Percentiles rank a stretch among this genome's conserved stretches.
phyloP scores from a whole-genome alignment of 2,113 vertebrate genomes.

The Pluvianellus socialis region DNA sequence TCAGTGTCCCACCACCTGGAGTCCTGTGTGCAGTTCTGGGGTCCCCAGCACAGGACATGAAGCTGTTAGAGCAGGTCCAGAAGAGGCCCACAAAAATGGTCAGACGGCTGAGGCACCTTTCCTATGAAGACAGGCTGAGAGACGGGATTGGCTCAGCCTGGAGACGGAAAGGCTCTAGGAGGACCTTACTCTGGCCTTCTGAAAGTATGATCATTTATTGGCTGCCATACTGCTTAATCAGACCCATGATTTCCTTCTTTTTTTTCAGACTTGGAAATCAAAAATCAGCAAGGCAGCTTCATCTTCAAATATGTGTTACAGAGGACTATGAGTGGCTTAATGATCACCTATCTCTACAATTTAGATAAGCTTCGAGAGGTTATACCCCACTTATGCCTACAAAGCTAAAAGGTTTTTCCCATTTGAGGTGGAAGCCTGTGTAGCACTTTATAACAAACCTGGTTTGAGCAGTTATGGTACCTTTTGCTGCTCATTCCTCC shows the following conservation, averaged over 20 bases:
- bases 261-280: background rate
- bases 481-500: background rate
- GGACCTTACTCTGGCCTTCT: rapidly evolving
- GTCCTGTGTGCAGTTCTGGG: background rate
- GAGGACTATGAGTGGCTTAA: background rate
- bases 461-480: background rate
- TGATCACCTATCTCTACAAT: background rate
- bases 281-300: background rate
- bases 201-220: background rate
- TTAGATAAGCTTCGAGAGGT: background rate
- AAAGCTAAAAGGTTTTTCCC: background rate
- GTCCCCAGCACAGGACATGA: background rate
- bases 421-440: background rate
- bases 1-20: background rate
- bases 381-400: rapidly evolving
- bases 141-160: background rate
- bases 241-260: background rate
- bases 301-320: background rate
- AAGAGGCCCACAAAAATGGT: background rate
- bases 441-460: background rate
- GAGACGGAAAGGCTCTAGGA: background rate
- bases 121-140: background rate
- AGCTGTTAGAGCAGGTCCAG: background rate
- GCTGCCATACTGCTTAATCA: background rate
- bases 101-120: background rate